A percentile compares a stretch with the other conserved stretches of the same genome.
Conservation (phyloP, 2,888 invertebrate genomes). For the Furcula furcula region DNA sequence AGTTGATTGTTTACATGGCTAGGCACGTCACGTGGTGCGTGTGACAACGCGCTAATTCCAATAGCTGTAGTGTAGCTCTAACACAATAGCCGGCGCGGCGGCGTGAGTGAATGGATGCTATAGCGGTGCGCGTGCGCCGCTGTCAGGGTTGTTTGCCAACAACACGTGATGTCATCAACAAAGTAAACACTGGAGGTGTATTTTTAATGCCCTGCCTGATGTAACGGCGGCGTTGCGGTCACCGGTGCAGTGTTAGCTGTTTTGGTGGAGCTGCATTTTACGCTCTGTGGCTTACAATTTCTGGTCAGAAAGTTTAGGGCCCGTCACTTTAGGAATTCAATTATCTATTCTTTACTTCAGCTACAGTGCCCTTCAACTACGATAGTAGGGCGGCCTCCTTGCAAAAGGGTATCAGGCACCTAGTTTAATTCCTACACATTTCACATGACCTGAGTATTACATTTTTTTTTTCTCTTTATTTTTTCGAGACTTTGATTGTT, state of each 20-base stretch:
- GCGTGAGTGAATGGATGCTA: slow-evolving; percentile 1
- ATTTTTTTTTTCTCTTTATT: no score
- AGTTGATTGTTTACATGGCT: not conserved
- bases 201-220: not conserved
- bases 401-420: no score
- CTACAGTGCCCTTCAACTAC: no score
- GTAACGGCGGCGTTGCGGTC: not conserved
- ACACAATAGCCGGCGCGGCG: not conserved
- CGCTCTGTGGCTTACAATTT: not conserved
- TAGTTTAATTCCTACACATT: no score
- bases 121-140: slow-evolving; percentile 1
- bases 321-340: not conserved
- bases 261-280: not conserved
- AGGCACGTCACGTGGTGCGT: not conserved
- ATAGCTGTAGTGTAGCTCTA: not conserved
- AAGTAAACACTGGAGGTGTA: not conserved
- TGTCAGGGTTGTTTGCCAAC: slow-evolving; percentile 1
- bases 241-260: not conserved
- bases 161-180: not conserved
- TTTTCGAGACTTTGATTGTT: no score
- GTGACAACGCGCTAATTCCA: not conserved
- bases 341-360: no score
- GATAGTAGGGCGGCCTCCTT: no score
- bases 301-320: not conserved
- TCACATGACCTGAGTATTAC: no score